These are phyloP conservation scores for Aplochiton taeniatus DNA, from an alignment of 2,797 vertebrate species.

Conservation along the genomic window DNA sequence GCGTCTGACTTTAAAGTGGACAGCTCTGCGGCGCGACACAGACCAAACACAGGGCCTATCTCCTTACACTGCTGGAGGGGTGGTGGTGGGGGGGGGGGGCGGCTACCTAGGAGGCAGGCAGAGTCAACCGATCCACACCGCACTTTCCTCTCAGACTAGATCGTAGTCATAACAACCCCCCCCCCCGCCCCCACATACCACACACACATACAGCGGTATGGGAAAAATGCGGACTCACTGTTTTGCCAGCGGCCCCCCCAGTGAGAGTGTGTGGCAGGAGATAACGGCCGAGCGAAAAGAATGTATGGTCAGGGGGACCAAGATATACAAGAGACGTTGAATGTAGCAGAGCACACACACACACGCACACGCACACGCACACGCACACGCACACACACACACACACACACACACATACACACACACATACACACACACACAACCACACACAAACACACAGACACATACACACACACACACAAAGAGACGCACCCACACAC, in stretches of 20 bases:
- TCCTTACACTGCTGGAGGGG: conserved; percentile 48
- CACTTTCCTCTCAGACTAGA: conserved; percentile 30
- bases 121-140: conserved; percentile 42
- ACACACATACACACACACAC: conserved; percentile 13
- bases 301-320: conserved; percentile 63
- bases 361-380: conserved; percentile 13
- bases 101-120: conserved; percentile 45
- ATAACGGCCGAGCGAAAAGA: conserved; percentile 8
- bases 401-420: conserved; percentile 15
- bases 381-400: conserved; percentile 15
- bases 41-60: conserved; percentile 74
- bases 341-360: conserved; percentile 15
- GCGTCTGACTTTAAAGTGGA: conserved; percentile 67
- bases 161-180: conserved; percentile 34
- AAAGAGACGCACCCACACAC: conserved; percentile 11
- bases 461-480: conserved; percentile 17
- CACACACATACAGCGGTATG: conserved; percentile 19
- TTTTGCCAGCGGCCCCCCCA: no score
- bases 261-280: no score
- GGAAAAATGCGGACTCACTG: no score
- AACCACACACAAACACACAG: no score
- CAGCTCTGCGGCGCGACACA: conserved; percentile 54
- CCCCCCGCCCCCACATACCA: conserved; percentile 27
- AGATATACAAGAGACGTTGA: conserved; percentile 19
- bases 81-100: neutral